Base-by-base conservation (phyloP, 2,797 vertebrate species). In the Sarcoramphus papa region DNA sequence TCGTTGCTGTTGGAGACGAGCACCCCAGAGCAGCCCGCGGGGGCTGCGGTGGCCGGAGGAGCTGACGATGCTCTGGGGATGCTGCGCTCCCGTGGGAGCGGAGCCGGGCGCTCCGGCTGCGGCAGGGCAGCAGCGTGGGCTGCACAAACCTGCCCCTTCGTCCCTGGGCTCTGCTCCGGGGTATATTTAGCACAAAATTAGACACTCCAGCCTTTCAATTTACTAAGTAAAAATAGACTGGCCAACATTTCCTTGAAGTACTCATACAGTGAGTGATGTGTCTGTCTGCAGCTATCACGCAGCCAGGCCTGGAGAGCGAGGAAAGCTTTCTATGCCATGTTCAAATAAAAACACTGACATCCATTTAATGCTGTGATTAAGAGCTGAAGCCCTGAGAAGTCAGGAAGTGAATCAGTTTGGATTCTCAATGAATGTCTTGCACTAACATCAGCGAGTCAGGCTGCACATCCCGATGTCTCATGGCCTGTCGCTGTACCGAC, bases 101-200 rank as follows among this genome's bases (percentile, higher is more conserved):
- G 53, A 35, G 45, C 45, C 2, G 3, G 62, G 37, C 0, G 12
- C 63, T n/a, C n/a, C 12, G 12, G 43, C 59, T 56, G 57, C 11
- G 7, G 12, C 11, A 14, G 27, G n/a, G 27, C 10, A 10, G 35
- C 35, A 8, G 12, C 3, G 1, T 8, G 1, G n/a, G 47, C 54
- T 2, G n/a, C 79, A 14, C 25, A 70, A 51, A 73, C 51, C 57
- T 48, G 74, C 6, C 81, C 82, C 85, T 64, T 45, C 4, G 4
- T 76, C 43, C 67, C 69, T 5, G 21, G 56, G 79, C 68, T 94
- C 12, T 14, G 81, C 93, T 86, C 23, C 6, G 60, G 45, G 31
- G 12, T 67, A 18, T 84, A 73, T 72, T 85, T 95, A 95, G 88
- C 85, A 48, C 81, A 82, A 94, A 95, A 96, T 95, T 81, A 94